A percentile compares a stretch with the other conserved stretches of the same genome.
phyloP scores from a whole-genome alignment of 2,888 invertebrate species.

The Morpho achilles region DNA sequence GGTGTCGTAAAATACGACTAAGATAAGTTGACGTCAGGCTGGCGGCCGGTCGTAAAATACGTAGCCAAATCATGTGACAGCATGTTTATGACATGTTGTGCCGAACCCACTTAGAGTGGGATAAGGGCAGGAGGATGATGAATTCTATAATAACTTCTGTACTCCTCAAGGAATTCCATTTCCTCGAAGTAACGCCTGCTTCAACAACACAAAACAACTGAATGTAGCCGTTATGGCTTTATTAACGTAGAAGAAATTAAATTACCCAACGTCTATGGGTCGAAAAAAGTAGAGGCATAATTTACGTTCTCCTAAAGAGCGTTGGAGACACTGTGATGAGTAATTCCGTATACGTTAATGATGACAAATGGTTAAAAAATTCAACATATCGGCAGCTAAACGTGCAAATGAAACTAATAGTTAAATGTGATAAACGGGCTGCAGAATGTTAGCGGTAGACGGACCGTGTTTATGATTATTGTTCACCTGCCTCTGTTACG shows the following conservation, averaged over 20 bases:
- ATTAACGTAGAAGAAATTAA: constrained; percentile 30
- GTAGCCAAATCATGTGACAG: too few relatives aligned
- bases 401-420: constrained; percentile 56
- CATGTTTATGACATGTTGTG: too few relatives aligned
- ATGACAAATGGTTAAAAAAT: constrained; percentile 67
- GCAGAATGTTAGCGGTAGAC: constrained; percentile 46
- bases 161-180: too few relatives aligned
- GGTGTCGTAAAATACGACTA: too few relatives aligned
- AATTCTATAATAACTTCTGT: too few relatives aligned
- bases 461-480: constrained; percentile 32
- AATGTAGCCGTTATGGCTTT: constrained; percentile 28
- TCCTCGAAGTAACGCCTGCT: too few relatives aligned
- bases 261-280: constrained; percentile 30
- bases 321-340: constrained; percentile 33
- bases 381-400: constrained; percentile 53
- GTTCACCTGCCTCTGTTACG: constrained; percentile 45
- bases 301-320: constrained; percentile 35
- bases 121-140: too few relatives aligned
- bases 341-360: constrained; percentile 43
- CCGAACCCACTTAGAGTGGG: too few relatives aligned
- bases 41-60: too few relatives aligned
- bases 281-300: constrained; percentile 33
- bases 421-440: constrained; percentile 55
- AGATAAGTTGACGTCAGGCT: too few relatives aligned
- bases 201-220: too few relatives aligned